These are phyloP conservation scores for Saccostrea echinata DNA, from an alignment of 1,140 invertebrate species.

Conservation along the genomic window DNA sequence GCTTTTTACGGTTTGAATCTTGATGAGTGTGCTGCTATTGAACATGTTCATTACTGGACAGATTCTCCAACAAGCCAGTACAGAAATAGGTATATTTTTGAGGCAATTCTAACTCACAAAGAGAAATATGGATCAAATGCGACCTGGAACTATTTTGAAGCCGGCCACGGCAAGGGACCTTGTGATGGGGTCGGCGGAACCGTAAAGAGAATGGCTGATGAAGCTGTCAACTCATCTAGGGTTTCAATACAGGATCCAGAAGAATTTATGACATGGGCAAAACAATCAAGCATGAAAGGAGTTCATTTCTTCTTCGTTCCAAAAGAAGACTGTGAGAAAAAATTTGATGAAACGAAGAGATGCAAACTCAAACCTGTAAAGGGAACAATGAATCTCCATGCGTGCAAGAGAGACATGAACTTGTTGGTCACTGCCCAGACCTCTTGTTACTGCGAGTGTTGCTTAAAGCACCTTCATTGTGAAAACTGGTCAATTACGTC, in stretches of 20 bases:
- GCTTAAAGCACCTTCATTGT: not conserved
- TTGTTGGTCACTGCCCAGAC: not conserved
- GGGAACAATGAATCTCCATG: not conserved
- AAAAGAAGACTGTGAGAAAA: not conserved
- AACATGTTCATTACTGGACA: slow-evolving; percentile 61
- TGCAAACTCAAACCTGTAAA: not conserved
- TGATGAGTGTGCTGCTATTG: not conserved
- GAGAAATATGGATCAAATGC: slow-evolving; percentile 37
- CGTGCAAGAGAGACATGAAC: not conserved
- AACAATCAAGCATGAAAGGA: slow-evolving; percentile 33
- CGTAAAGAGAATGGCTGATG: slow-evolving; percentile 58
- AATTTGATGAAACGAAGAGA: not conserved
- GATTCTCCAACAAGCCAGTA: slow-evolving; percentile 59
- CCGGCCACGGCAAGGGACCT: slow-evolving; percentile 64
- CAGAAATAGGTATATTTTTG: slow-evolving; percentile 48
- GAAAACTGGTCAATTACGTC: too few species aligned
- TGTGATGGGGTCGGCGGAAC: slow-evolving; percentile 65
- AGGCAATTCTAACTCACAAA: slow-evolving; percentile 32
- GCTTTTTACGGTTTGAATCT: not conserved
- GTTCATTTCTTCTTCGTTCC: not conserved
- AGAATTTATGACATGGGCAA: slow-evolving; percentile 61
- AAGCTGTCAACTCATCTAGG: slow-evolving; percentile 60
- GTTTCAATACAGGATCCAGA: slow-evolving; percentile 60
- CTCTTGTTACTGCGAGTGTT: not conserved
- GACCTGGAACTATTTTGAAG: slow-evolving; percentile 57